Conservation (phyloP, 2,113 vertebrate species). For the Danionella cerebrum region DNA sequence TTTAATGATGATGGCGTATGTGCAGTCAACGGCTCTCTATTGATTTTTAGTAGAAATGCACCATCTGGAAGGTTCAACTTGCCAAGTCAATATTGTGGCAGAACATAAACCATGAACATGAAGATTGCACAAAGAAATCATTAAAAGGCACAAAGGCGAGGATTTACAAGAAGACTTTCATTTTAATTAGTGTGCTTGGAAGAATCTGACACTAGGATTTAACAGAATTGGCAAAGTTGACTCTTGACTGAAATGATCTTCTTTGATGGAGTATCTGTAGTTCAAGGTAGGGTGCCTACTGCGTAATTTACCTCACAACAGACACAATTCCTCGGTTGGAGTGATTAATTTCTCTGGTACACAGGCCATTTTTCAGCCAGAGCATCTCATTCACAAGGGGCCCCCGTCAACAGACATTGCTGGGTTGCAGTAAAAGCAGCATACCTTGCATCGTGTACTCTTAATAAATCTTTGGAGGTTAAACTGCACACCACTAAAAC, state of each 20-base stretch:
- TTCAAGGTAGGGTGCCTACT: too few species aligned
- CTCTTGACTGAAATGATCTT: neutral
- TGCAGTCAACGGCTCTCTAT: neutral
- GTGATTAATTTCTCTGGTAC: slow-evolving; percentile 33
- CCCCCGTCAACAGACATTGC: slow-evolving; percentile 31
- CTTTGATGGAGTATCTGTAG: too few species aligned
- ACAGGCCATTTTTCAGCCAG: slow-evolving; percentile 27
- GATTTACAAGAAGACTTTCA: neutral
- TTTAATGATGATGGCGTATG: neutral
- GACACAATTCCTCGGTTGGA: slow-evolving; percentile 1
- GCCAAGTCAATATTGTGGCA: neutral
- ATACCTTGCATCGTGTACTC: slow-evolving; percentile 24
- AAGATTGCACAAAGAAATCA: neutral
- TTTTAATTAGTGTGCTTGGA: neutral
- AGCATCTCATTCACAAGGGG: slow-evolving; percentile 32
- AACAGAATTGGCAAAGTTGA: neutral
- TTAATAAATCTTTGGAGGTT: slow-evolving; percentile 35
- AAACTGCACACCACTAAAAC: slow-evolving; percentile 30
- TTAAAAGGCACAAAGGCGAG: neutral
- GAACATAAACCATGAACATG: slow-evolving; percentile 1
- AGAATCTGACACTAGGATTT: neutral
- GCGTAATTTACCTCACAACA: neutral
- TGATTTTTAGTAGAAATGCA: neutral
- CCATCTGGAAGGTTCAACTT: slow-evolving; percentile 6
- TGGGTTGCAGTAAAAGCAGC: slow-evolving; percentile 37